These are phyloP conservation scores for Podarcis muralis DNA, from an alignment of 2,113 vertebrate genomes.

Conservation along the genomic window DNA sequence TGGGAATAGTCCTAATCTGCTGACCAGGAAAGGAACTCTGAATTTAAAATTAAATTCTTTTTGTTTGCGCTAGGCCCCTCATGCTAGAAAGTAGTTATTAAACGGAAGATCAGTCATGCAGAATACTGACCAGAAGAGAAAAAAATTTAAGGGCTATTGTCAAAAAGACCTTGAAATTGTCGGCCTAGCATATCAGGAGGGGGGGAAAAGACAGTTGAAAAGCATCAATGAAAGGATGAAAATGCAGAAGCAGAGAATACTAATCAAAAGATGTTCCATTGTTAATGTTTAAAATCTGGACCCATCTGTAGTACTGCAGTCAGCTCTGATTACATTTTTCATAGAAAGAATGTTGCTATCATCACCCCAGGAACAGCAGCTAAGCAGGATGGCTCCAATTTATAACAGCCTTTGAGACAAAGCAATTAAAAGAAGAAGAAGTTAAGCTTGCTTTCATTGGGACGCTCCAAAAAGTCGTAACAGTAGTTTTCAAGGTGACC, in stretches of 20 bases:
- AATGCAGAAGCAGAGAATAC: constrained; percentile 41
- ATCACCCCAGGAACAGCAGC: constrained; percentile 26
- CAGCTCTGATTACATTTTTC: constrained; percentile 42
- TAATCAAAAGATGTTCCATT: constrained; percentile 36
- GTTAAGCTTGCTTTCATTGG: constrained; percentile 57
- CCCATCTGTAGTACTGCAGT: constrained; percentile 36
- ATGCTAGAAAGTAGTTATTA: constrained; percentile 62
- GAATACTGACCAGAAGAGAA: constrained; percentile 57
- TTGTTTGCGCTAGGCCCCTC: constrained; percentile 41
- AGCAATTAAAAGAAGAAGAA: constrained; percentile 40
- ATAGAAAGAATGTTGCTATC: constrained; percentile 19
- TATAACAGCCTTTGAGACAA: constrained; percentile 42
- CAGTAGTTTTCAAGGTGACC: constrained; percentile 54
- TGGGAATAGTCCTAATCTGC: constrained; percentile 35
- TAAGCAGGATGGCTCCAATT: constrained; percentile 32
- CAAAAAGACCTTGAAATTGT: constrained; percentile 57
- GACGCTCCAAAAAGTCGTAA: constrained; percentile 39
- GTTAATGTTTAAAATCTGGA: constrained; percentile 43
- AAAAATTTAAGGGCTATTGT: constrained; percentile 48
- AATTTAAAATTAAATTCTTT: constrained; percentile 50
- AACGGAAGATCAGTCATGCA: constrained; percentile 54
- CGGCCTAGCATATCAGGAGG: constrained; percentile 29
- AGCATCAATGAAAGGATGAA: constrained; percentile 39
- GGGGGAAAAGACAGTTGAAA: constrained; percentile 36
- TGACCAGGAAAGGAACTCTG: constrained; percentile 50